Evolutionary conservation across 2,888 invertebrate genomes (phyloP).

Genomic region (Drosophila subsilvestris): DNA sequence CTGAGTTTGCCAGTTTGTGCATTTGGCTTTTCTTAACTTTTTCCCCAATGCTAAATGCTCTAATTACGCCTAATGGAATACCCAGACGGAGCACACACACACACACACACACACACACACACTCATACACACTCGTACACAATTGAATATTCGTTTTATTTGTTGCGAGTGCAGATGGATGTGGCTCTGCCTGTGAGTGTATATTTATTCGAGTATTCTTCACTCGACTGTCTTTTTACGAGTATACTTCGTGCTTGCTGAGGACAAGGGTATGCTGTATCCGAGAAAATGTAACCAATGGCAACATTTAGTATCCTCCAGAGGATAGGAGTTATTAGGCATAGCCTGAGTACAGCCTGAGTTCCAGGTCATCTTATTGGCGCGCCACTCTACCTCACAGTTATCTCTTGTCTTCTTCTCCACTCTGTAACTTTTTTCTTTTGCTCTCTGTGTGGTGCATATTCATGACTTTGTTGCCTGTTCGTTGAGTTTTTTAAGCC

Average conservation of each 20-base stretch:
- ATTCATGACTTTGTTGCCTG: slow-evolving; percentile 75
- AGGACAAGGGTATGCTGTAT: background rate
- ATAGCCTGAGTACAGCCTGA: too few relatives aligned
- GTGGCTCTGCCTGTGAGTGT: slow-evolving; percentile 33
- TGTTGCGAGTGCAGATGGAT: slow-evolving; percentile 28
- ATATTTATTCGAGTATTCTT: slow-evolving; percentile 61
- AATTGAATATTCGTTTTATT: background rate
- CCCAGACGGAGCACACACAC: slow-evolving; percentile 10
- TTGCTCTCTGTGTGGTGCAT: slow-evolving; percentile 53
- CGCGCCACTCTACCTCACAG: background rate
- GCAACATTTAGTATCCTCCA: too few relatives aligned
- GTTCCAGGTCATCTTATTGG: background rate
- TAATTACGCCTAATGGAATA: slow-evolving; percentile 79
- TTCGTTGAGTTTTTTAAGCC: slow-evolving; percentile 74
- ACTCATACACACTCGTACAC: background rate
- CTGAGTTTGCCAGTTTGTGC: slow-evolving; percentile 34
- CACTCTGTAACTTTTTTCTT: background rate
- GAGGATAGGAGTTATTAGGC: too few relatives aligned
- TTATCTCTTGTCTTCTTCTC: background rate
- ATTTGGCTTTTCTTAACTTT: slow-evolving; percentile 69
- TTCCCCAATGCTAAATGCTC: slow-evolving; percentile 73
- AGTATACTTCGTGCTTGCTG: background rate
- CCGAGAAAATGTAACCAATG: too few relatives aligned
- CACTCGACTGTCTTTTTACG: slow-evolving; percentile 13
- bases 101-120: background rate